These are phyloP conservation scores for Diadegma fenestrale DNA, from an alignment of 2,888 invertebrate genomes.

Conservation along the genomic window DNA sequence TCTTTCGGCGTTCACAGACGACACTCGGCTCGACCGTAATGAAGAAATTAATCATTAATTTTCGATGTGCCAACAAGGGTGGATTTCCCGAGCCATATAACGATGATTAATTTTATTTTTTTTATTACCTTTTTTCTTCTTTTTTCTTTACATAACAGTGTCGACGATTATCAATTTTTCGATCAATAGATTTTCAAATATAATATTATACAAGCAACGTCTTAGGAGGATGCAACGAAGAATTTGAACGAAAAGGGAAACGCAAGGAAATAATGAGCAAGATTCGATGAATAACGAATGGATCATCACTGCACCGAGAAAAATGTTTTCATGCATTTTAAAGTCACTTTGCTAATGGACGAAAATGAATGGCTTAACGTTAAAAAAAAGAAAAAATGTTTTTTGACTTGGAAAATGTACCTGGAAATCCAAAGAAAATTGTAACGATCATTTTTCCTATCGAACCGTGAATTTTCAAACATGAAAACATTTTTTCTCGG, in stretches of 20 bases:
- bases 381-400: background rate
- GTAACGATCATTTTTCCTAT: background rate
- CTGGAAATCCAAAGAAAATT: background rate
- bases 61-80: conserved; percentile 50
- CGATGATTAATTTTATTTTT: conserved; percentile 17
- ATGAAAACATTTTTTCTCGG: conserved; percentile 15
- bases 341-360: background rate
- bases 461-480: background rate
- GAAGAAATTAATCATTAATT: conserved; percentile 28
- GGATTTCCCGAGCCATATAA: conserved; percentile 26
- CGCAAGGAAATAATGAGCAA: background rate
- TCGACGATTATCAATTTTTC: conserved; percentile 29
- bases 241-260: background rate
- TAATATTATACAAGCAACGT: conserved; percentile 36
- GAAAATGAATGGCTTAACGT: background rate
- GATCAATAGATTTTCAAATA: conserved; percentile 10
- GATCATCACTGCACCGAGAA: conserved; percentile 22
- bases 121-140: background rate
- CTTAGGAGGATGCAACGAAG: conserved; percentile 3
- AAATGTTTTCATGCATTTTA: background rate
- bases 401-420: background rate
- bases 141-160: conserved; percentile 40
- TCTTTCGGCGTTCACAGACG: background rate
- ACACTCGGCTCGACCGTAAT: background rate
- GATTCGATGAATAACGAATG: conserved; percentile 26